Evolutionary conservation across 1,140 invertebrate species (phyloP), one percentile per base, ranked within the genome.

Genomic region (Ylistrum balloti): DNA sequence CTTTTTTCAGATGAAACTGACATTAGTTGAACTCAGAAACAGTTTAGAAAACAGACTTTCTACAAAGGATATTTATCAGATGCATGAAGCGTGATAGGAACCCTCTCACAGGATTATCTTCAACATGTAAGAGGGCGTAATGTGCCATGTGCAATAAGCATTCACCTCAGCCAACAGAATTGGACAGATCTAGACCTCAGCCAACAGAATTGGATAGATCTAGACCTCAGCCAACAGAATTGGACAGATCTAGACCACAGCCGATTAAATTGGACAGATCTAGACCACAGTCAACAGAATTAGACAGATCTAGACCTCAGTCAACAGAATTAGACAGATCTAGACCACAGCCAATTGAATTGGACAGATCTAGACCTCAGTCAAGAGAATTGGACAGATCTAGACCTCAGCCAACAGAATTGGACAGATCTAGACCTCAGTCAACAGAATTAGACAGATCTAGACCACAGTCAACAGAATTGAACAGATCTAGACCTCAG

Each of bases 11-110:
- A 86, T 89, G 85, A 89, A 89, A 20, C 15, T 38, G 33, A 89
- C 88, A 33, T 45, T 89, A 38, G 85, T 35, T 13, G 38, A 89
- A 85, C n/a, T 89, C 32, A 86, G 86, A 41, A 38, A 35, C 33
- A 89, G 74, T 41, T 41, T 89, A 86, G 88, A 89, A 86, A 41
- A 38, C 85, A 86, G 85, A 89, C 88, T 89, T 2, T 74, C 56
- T 74, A 74, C 56, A 74, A 74, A 74, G n/a, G 56, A 74, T 11
- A n/a, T 74, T 7, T 74, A 74, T 74, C 22, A 74, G 56, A 74
- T 74, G 56, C 56, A 74, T 74, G 56, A 74, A 1, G n/a, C 22
- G 22, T 74, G 56, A 74, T 74, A 3, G 5, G 5, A 74, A 7
- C 56, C 17, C 56, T 74, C 56, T 74, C 22, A 74, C 56, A 74